Base-by-base conservation (phyloP, 2,113 vertebrate genomes). In the Ancistrus triradiatus region DNA sequence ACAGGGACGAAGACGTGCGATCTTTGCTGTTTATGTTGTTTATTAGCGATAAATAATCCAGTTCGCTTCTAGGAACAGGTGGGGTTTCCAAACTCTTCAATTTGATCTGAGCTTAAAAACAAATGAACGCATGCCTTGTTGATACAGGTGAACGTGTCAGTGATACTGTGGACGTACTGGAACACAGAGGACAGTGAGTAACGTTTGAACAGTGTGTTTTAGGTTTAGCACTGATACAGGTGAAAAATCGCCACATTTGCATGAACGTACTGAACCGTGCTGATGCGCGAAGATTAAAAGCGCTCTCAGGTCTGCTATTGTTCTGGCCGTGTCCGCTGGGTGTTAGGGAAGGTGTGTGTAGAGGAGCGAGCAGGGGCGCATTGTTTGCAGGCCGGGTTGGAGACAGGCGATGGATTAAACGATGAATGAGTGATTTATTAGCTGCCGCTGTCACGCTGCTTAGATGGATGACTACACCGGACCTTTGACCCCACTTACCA, bases 371-470 rank as follows among this genome's bases (percentile, higher is more conserved):
- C 58, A 68, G 62, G 49, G 62, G 77, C 61, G 80, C 74, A 79
- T 83, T 84, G 84, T 84, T 86, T 86, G 78, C 74, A 75, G 79
- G 77, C 77, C 81, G 79, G 75, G 76, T 59, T 80, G 74, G 77
- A 70, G 81, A 85, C 83, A 84, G 78, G 80, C 83, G 77, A 85
- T 86, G 85, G 86, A 88, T 88, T 89, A 86, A 88, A 89, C 77
- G 78, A 87, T 88, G 88, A 90, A 90, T 89, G 87, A 86, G 85
- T 90, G 88, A 90, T 89, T 89, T 90, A 90, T 90, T 90, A 87
- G 85, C 86, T 86, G 79, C 84, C 71, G 81, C 85, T 87, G 85
- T 87, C 86, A 86, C 66, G 73, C 83, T 83, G 85, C 79, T 87
- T 87, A 87, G 88, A 89, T 89, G 87, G 86, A 90, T 90, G 85